These are phyloP conservation scores for Periparus ater DNA, from an alignment of 2,797 vertebrate species.

Conservation along the genomic window DNA sequence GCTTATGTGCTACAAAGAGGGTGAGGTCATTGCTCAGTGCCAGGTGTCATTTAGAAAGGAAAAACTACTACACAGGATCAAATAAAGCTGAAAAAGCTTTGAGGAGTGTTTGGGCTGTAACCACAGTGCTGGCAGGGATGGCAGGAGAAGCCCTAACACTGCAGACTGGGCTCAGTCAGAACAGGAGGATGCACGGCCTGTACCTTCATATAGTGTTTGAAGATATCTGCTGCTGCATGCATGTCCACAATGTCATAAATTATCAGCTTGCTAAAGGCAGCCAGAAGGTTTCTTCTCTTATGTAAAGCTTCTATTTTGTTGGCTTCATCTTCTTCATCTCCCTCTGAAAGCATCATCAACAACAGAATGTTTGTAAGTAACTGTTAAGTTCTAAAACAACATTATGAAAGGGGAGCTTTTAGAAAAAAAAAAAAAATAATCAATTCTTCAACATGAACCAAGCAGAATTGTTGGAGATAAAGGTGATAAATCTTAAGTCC, in stretches of 20 bases:
- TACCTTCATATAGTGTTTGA: conserved; percentile 99
- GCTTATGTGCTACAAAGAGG: not conserved
- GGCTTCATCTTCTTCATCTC: conserved; percentile 98
- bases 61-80: not conserved
- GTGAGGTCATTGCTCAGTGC: not conserved
- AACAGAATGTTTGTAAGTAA: not conserved
- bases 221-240: conserved; percentile 98
- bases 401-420: not conserved
- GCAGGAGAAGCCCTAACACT: not conserved
- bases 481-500: not conserved
- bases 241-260: conserved; percentile 99
- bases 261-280: conserved; percentile 98
- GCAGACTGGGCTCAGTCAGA: not conserved
- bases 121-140: not conserved
- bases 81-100: not conserved
- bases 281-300: conserved; percentile 96
- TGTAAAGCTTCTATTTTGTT: conserved; percentile 99
- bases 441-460: not conserved
- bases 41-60: not conserved
- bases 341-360: conserved; percentile 80
- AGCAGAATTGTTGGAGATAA: not conserved
- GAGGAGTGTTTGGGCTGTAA: not conserved
- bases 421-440: not conserved
- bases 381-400: not conserved
- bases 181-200: not conserved